Conservation (phyloP, 2,797 vertebrate genomes). For the Dendrocincla fuliginosa region DNA sequence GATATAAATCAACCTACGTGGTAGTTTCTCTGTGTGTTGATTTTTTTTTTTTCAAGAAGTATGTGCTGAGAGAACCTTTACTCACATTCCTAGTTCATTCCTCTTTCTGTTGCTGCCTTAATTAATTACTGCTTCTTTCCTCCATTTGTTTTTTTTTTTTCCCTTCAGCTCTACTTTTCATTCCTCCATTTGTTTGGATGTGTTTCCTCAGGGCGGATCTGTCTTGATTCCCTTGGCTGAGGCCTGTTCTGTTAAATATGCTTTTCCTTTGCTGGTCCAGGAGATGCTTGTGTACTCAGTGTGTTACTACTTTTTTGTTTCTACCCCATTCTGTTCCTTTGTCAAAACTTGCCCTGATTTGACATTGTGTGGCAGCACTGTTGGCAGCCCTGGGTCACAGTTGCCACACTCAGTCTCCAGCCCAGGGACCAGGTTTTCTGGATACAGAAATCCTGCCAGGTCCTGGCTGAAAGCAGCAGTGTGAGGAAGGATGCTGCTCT, state of each 20-base stretch:
- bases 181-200: not conserved
- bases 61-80: not conserved
- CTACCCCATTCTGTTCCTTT: not conserved
- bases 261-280: not conserved
- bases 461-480: not conserved
- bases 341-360: not conserved
- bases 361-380: not conserved
- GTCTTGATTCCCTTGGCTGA: not conserved
- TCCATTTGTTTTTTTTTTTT: not conserved
- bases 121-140: not conserved
- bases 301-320: not conserved
- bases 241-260: rapidly evolving
- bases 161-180: not conserved
- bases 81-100: not conserved
- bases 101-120: conserved; percentile 1
- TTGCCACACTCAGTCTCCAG: not conserved
- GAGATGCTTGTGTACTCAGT: not conserved
- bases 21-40: not conserved
- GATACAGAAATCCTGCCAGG: not conserved
- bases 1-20: conserved; percentile 23
- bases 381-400: not conserved
- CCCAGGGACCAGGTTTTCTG: not conserved
- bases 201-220: not conserved
- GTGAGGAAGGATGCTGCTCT: not conserved
- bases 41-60: not conserved